Evolutionary conservation across 2,113 vertebrate genomes (phyloP), one percentile per base, ranked within the genome.

Genomic region (Corythoichthys haematopterus): DNA sequence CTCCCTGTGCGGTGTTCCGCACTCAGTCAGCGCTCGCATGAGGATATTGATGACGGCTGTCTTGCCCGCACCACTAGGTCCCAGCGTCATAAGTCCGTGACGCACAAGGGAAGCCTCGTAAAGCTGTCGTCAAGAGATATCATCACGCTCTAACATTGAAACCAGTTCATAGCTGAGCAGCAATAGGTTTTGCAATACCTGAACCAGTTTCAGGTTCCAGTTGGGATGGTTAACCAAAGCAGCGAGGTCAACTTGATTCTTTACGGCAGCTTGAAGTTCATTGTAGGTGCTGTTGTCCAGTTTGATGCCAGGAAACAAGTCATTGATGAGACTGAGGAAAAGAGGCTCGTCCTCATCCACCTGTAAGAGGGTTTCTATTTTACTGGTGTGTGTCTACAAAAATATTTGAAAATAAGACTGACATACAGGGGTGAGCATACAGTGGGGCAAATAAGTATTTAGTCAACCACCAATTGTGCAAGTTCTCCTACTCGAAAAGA

Each of bases 321-420:
- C 95, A 76, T 92, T 91, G 79, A 95, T 95, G 72, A 96, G 81
- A 88, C 94, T 95, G 69, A 94, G 72, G 82, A 97, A 97, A 69
- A 97, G 91, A 0, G 94, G 93, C 65, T 95, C 94, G 69, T 97
- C 95, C 74, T 97, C 94, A 85, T 96, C 95, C 82, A 96, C 94
- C 95, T 97, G 66, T 15, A 65, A 65, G 14, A n/a, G 35, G 3
- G 12, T 48, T 51, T 2, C 50, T 9, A 38, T n/a, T 38, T 50
- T 58, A 67, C 20, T 1, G 47, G 9, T 14, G n/a, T 28, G 0
- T 37, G 10, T 37, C 10, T 6, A 65, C 37, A 58, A 15, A 62
- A 45, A 37, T 11, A 43, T 28, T 9, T 0, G 3, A 45, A 40
- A 10, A n/a, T n/a, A 20, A 59, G 2, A 38, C 36, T 2, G 20